phyloP scores from a whole-genome alignment of 2,888 invertebrate genomes.

The Timema podura region DNA sequence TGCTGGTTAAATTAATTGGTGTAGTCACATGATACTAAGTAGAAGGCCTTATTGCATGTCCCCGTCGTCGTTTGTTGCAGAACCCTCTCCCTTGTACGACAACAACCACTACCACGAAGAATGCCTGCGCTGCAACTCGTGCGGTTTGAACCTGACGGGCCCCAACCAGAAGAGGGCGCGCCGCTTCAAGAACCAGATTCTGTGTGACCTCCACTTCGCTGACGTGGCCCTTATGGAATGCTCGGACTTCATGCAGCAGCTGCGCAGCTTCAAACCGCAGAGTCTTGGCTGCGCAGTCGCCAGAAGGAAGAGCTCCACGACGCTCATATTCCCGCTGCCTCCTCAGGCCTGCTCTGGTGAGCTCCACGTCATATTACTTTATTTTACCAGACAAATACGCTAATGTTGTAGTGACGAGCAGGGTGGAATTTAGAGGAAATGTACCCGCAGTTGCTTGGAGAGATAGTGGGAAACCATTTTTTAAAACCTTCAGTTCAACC shows the following conservation, averaged over 20 bases:
- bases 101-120: slow-evolving; percentile 97
- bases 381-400: too few relatives aligned
- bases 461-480: too few relatives aligned
- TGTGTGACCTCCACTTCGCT: slow-evolving; percentile 94
- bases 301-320: slow-evolving; percentile 87
- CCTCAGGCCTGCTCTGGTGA: slow-evolving; percentile 92
- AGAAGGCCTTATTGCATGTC: too few relatives aligned
- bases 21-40: too few relatives aligned
- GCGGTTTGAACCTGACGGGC: slow-evolving; percentile 88
- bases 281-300: slow-evolving; percentile 93
- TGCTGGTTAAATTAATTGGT: too few relatives aligned
- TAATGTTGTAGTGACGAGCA: too few relatives aligned
- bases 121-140: slow-evolving; percentile 94
- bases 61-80: slow-evolving; percentile 52
- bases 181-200: slow-evolving; percentile 81
- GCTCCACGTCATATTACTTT: slow-evolving; percentile 22
- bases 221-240: slow-evolving; percentile 97
- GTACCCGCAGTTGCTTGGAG: too few relatives aligned
- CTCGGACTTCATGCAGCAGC: slow-evolving; percentile 95
- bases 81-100: slow-evolving; percentile 87
- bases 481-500: too few relatives aligned
- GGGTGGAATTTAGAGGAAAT: too few relatives aligned
- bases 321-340: slow-evolving; percentile 88
- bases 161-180: slow-evolving; percentile 65
- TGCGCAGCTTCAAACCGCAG: slow-evolving; percentile 93